Percentiles rank a stretch among this genome's conserved stretches.
Conservation (phyloP, 2,888 invertebrate species). For the Panopea generosa region DNA sequence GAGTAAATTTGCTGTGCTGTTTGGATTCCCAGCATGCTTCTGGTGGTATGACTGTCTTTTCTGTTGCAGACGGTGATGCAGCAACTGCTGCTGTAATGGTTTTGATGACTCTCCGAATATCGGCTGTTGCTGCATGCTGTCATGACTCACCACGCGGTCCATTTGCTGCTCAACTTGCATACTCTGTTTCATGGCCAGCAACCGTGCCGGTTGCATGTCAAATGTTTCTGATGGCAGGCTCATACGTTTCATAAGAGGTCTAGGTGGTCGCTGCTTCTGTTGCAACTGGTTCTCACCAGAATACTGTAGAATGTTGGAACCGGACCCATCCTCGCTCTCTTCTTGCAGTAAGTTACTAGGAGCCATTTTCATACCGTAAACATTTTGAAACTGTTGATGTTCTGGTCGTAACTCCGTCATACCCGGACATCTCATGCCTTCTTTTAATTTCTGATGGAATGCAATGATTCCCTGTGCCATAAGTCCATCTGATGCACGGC, state of each 20-base stretch:
- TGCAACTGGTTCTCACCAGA: constrained; percentile 70
- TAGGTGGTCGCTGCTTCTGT: constrained; percentile 64
- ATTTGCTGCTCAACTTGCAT: constrained; percentile 83
- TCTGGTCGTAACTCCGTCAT: constrained; percentile 90
- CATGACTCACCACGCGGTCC: constrained; percentile 73
- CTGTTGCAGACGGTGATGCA: constrained; percentile 94
- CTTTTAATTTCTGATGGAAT: constrained; percentile 91
- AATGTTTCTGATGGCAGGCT: constrained; percentile 83
- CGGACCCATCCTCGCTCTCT: constrained; percentile 54
- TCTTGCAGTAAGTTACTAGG: constrained; percentile 63
- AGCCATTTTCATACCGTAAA: constrained; percentile 58
- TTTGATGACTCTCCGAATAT: constrained; percentile 65
- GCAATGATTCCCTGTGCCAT: constrained; percentile 89
- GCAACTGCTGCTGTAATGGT: constrained; percentile 90
- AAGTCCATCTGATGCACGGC: constrained; percentile 95
- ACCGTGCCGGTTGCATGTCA: constrained; percentile 83
- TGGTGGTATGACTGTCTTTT: constrained; percentile 94
- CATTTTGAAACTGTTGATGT: constrained; percentile 75
- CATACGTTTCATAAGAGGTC: constrained; percentile 83
- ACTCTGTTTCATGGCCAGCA: constrained; percentile 84
- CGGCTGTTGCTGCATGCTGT: constrained; percentile 46
- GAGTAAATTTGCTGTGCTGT: too few relatives aligned
- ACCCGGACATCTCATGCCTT: constrained; percentile 93
- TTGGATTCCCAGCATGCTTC: constrained; percentile 89
- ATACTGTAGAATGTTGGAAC: constrained; percentile 67